phyloP scores from a whole-genome alignment of 2,888 invertebrate genomes.

The Pogonocherus hispidulus region DNA sequence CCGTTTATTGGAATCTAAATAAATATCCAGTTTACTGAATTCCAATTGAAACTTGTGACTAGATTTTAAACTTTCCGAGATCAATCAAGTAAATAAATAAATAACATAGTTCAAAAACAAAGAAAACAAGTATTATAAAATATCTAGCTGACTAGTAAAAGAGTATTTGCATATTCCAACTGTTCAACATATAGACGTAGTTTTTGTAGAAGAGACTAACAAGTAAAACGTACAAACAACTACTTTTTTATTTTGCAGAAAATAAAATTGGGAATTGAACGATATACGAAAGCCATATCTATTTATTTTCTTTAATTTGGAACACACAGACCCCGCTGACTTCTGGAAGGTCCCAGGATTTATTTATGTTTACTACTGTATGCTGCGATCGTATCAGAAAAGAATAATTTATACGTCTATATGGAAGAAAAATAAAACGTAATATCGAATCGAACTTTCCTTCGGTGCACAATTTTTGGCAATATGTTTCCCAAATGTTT shows the following conservation, averaged over 20 bases:
- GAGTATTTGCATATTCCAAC: too few relatives aligned
- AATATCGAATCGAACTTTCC: conserved; percentile 32
- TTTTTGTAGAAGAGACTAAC: neutral
- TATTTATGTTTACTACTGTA: conserved; percentile 35
- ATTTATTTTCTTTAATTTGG: conserved; percentile 38
- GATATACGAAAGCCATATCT: conserved; percentile 41
- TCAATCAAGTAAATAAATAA: too few relatives aligned
- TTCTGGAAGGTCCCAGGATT: conserved; percentile 27
- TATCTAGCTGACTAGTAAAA: too few relatives aligned
- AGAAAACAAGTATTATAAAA: too few relatives aligned
- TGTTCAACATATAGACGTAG: too few relatives aligned
- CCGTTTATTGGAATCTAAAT: too few relatives aligned
- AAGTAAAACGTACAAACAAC: neutral
- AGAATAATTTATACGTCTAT: conserved; percentile 31
- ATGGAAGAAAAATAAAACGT: conserved; percentile 25
- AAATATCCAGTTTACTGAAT: too few relatives aligned
- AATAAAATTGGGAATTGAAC: conserved; percentile 6
- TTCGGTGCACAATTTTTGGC: conserved; percentile 38
- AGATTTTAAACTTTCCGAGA: too few relatives aligned
- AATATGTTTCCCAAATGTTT: conserved; percentile 44
- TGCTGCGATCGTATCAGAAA: conserved; percentile 11
- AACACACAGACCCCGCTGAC: conserved; percentile 28
- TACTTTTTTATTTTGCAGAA: neutral
- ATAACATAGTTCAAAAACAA: too few relatives aligned
- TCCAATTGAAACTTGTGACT: too few relatives aligned